phyloP scores from a whole-genome alignment of 2,888 invertebrate genomes.

The Drosophila fungiperda region DNA sequence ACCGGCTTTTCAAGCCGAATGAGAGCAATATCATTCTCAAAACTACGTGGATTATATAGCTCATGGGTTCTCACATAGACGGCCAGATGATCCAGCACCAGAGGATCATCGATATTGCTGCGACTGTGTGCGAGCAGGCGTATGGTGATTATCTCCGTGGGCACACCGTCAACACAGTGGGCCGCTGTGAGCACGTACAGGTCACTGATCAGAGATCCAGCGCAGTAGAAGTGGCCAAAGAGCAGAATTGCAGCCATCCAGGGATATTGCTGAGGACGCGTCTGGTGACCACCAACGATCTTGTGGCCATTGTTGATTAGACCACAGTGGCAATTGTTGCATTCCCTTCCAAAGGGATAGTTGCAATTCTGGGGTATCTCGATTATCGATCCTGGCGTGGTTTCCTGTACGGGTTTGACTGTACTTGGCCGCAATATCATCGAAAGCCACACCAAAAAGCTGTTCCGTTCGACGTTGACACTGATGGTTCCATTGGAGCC shows the following conservation, averaged over 20 bases:
- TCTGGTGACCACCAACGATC: constrained; percentile 91
- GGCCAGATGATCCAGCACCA: constrained; percentile 77
- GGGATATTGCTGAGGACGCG: constrained; percentile 88
- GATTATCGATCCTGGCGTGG: constrained; percentile 5
- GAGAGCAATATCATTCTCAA: constrained; percentile 93
- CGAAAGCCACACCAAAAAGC: constrained; percentile 68
- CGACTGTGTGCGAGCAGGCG: constrained; percentile 91
- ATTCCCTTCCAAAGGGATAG: constrained; percentile 38
- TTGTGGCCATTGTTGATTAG: constrained; percentile 88
- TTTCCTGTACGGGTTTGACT: constrained; percentile 1
- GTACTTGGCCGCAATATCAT: constrained; percentile 49
- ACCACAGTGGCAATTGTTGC: constrained; percentile 87
- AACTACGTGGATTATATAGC: constrained; percentile 89
- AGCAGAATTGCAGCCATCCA: constrained; percentile 88
- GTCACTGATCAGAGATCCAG: constrained; percentile 90
- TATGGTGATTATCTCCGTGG: constrained; percentile 86
- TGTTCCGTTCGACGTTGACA: constrained; percentile 8
- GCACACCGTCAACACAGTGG: constrained; percentile 89
- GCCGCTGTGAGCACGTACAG: constrained; percentile 91
- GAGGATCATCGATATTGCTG: constrained; percentile 78
- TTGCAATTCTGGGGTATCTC: background rate
- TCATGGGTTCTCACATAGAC: constrained; percentile 86
- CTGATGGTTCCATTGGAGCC: background rate
- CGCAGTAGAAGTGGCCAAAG: constrained; percentile 88
- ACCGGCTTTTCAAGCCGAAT: constrained; percentile 88